A percentile compares a stretch with the other conserved stretches of the same genome.
These are phyloP conservation scores for Orientallactaga sibirica DNA, from an alignment of 2,797 vertebrate species.

Conservation along the genomic window DNA sequence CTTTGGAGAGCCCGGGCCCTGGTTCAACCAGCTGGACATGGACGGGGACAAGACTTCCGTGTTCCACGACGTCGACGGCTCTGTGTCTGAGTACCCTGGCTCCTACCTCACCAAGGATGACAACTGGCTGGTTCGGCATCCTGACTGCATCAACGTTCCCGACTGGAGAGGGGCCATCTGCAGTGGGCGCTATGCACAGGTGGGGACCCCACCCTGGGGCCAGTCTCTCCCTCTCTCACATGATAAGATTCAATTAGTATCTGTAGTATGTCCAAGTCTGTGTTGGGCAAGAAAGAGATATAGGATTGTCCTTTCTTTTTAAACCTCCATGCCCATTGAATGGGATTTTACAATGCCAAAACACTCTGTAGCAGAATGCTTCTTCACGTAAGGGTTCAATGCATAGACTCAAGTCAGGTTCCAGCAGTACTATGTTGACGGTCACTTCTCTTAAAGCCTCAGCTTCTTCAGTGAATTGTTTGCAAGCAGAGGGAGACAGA, in stretches of 20 bases:
- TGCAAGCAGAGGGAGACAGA: too few relatives aligned
- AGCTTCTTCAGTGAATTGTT: neutral
- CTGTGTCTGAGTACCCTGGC: slow-evolving; percentile 97
- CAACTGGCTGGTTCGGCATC: slow-evolving; percentile 97
- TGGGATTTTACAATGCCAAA: neutral
- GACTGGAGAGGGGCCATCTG: slow-evolving; percentile 98
- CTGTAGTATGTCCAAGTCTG: neutral
- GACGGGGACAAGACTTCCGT: slow-evolving; percentile 98
- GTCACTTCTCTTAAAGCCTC: neutral
- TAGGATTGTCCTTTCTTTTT: neutral
- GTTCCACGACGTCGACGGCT: slow-evolving; percentile 96
- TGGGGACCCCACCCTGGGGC: slow-evolving; percentile 70
- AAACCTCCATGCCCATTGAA: too few relatives aligned
- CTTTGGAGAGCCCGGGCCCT: slow-evolving; percentile 97
- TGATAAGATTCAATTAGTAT: fast-evolving
- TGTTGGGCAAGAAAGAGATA: neutral
- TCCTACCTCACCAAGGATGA: slow-evolving; percentile 97
- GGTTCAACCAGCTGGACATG: slow-evolving; percentile 97
- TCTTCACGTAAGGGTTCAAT: neutral
- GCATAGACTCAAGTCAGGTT: neutral
- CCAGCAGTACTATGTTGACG: neutral
- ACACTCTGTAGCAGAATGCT: neutral
- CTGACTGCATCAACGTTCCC: slow-evolving; percentile 95
- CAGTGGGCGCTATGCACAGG: slow-evolving; percentile 96
- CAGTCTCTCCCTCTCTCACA: neutral